These are phyloP conservation scores for Drosophila kanapiae DNA, from an alignment of 1,140 invertebrate genomes.

Conservation along the genomic window DNA sequence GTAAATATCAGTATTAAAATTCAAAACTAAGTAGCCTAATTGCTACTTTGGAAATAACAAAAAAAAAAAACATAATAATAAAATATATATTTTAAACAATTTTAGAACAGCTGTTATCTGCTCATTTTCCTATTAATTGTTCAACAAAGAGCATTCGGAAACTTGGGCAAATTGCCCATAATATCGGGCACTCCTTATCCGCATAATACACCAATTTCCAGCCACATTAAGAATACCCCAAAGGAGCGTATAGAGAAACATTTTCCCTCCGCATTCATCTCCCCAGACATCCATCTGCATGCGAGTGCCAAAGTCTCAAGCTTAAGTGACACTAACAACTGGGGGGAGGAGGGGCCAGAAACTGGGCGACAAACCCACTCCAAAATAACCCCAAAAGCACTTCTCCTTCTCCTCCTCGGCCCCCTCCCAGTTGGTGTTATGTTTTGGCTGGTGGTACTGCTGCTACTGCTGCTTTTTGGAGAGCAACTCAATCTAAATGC, in stretches of 20 bases:
- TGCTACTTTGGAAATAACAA: too few relatives aligned
- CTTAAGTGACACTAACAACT: slow-evolving; percentile 81
- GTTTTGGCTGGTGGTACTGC: slow-evolving; percentile 69
- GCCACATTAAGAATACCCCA: slow-evolving; percentile 34
- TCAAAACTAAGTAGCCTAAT: too few relatives aligned
- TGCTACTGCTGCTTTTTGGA: slow-evolving; percentile 20
- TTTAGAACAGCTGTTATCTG: neutral
- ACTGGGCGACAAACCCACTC: slow-evolving; percentile 10
- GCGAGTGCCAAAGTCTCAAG: slow-evolving; percentile 72
- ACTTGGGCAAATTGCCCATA: slow-evolving; percentile 13
- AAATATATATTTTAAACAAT: neutral
- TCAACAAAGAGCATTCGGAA: neutral
- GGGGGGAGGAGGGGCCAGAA: slow-evolving; percentile 8
- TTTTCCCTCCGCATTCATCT: slow-evolving; percentile 26
- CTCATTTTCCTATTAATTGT: neutral
- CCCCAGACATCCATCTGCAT: slow-evolving; percentile 60
- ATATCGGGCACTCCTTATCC: slow-evolving; percentile 12
- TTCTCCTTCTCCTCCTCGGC: slow-evolving; percentile 1
- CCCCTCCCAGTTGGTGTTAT: slow-evolving; percentile 52
- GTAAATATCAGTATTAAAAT: too few relatives aligned
- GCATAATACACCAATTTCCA: slow-evolving; percentile 36
- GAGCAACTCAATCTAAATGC: slow-evolving; percentile 83
- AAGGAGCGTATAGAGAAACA: slow-evolving; percentile 26
- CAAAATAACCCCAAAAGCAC: slow-evolving; percentile 32
- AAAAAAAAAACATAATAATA: too few relatives aligned